These are phyloP conservation scores for Drosophila multiciliata DNA, from an alignment of 2,888 invertebrate species.

Conservation along the genomic window DNA sequence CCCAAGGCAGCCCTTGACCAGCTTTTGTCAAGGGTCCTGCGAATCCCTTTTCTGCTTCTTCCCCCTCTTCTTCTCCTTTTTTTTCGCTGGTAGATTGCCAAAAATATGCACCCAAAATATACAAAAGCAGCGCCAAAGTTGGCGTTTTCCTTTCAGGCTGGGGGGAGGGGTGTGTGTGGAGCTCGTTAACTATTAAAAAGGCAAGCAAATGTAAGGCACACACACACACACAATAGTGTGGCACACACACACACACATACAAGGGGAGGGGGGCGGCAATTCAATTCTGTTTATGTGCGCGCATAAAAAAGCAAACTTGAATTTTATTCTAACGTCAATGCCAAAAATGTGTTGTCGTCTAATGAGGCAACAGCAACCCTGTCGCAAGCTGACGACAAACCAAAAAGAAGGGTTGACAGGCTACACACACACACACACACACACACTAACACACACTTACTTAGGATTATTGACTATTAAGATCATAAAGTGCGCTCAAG, in stretches of 20 bases:
- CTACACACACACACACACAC: conserved; percentile 13
- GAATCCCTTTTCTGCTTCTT: conserved; percentile 1
- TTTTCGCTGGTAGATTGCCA: conserved; percentile 41
- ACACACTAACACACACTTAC: background rate
- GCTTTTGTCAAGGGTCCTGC: conserved; percentile 22
- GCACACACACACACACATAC: conserved; percentile 14
- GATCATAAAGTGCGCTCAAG: conserved; percentile 61
- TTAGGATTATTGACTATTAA: conserved; percentile 73
- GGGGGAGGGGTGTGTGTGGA: conserved; percentile 36
- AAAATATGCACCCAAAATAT: conserved; percentile 44
- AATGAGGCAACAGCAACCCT: conserved; percentile 62
- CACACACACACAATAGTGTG: conserved; percentile 31
- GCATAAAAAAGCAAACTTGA: conserved; percentile 82
- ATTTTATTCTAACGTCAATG: conserved; percentile 77
- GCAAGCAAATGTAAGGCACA: conserved; percentile 36
- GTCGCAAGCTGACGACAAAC: conserved; percentile 9
- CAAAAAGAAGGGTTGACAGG: conserved; percentile 55
- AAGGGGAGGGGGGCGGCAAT: conserved; percentile 57
- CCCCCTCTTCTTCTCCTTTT: background rate
- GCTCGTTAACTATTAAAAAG: conserved; percentile 81
- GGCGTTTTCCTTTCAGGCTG: conserved; percentile 17
- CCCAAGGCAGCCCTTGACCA: conserved; percentile 40
- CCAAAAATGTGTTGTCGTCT: conserved; percentile 55
- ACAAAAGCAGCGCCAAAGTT: conserved; percentile 34
- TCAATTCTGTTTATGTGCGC: conserved; percentile 83